Evolutionary conservation across 2,797 vertebrate genomes (phyloP).

Genomic region (Esox lucius): DNA sequence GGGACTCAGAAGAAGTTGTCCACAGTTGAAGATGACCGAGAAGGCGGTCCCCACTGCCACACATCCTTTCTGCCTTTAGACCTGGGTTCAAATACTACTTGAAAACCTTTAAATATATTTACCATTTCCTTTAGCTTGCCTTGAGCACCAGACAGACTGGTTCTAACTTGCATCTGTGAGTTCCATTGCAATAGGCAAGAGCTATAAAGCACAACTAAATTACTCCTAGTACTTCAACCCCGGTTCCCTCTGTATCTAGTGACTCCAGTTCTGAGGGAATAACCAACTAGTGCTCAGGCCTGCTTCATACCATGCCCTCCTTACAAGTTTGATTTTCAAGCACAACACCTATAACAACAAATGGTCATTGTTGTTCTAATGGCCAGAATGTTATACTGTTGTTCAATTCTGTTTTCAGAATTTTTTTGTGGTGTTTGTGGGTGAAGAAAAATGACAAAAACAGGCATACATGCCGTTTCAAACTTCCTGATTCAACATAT

Average conservation of each 20-base stretch:
- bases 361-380: constrained; percentile 7
- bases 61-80: constrained; percentile 3
- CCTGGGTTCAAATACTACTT: background rate
- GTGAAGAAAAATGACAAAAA: background rate
- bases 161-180: background rate
- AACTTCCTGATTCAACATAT: background rate
- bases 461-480: background rate
- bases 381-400: background rate
- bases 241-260: too few relatives aligned
- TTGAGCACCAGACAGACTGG: background rate
- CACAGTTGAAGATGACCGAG: constrained; percentile 32
- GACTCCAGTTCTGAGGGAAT: background rate
- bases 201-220: background rate
- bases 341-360: background rate
- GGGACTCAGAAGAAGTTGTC: constrained; percentile 41
- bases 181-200: background rate
- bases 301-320: constrained; percentile 12
- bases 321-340: constrained; percentile 18
- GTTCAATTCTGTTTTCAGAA: background rate
- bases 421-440: background rate
- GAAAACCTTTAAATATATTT: background rate
- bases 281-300: constrained; percentile 11
- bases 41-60: background rate
- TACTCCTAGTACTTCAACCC: too few relatives aligned
- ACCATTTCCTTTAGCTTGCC: background rate